Base-by-base conservation (phyloP, 2,797 vertebrate species). In the Enteromius trimaculatus region DNA sequence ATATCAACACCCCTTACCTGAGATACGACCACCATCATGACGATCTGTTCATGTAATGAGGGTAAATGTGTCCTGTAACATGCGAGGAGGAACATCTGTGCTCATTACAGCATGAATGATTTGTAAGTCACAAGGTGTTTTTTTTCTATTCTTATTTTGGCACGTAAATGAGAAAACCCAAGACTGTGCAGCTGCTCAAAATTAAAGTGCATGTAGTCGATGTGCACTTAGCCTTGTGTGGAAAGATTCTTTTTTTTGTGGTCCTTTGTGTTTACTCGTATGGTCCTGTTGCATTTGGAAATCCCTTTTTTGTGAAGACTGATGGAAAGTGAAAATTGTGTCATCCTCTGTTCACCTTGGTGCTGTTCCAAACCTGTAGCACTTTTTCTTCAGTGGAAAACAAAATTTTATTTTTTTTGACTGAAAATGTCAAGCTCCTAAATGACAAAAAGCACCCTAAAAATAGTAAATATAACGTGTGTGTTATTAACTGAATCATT, bases 91-190 rank as follows among this genome's bases (percentile, higher is more conserved):
- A 82, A 74, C 84, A 84, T 86, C 82, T 83, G 82, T 81, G 82
- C 60, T 86, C 77, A 62, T 84, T 69, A 80, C 66, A 78, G 72
- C 81, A 64, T 85, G 81, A 84, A 79, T 79, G 68, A 88, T 84
- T 47, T 77, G 65, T 14, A 76, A 81, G 85, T 83, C 83, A 86
- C 85, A 86, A 83, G 77, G 26, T 23, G 60, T 79, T 60, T 75
- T 83, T 82, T 7, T 82, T 81, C 17, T 19, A 74, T 62, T 88
- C 71, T 84, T 72, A 49, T 69, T 85, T 85, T 81, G 80, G 68
- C 65, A 77, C 65, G n/a, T 64, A 44, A 44, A 17, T 10, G 68
- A 81, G 74, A 62, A 77, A 85, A 68, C 83, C 66, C 76, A 66
- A 69, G 53, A 70, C 66, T 31, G 23, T 86, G 80, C 83, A 86